A percentile compares a stretch with the other conserved stretches of the same genome.
Conservation (phyloP, 1,140 invertebrate genomes). For the Leptinotarsa lineolata region DNA sequence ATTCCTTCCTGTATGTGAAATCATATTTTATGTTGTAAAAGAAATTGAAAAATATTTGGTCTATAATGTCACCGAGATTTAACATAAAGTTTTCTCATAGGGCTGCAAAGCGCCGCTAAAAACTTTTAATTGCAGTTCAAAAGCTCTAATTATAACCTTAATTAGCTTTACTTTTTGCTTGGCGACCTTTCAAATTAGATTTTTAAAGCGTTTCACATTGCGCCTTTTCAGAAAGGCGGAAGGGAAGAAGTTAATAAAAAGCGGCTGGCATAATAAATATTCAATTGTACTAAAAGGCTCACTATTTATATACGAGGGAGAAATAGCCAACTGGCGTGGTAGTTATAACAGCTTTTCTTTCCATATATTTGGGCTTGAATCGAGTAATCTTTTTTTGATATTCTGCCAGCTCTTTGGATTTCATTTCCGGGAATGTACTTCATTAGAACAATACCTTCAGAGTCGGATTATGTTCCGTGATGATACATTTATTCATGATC, state of each 20-base stretch:
- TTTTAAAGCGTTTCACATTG: slow-evolving; percentile 11
- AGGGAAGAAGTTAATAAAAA: slow-evolving; percentile 3
- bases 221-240: slow-evolving; percentile 3
- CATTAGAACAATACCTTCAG: no score
- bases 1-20: background rate
- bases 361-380: no score
- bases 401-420: no score
- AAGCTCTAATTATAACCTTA: slow-evolving; percentile 20
- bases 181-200: slow-evolving; percentile 7
- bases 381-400: no score
- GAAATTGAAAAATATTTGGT: background rate
- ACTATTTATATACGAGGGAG: background rate
- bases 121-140: slow-evolving; percentile 14
- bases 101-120: background rate
- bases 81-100: background rate
- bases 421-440: no score
- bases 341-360: no score
- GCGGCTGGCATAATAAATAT: background rate
- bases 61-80: background rate
- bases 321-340: no score
- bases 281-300: background rate
- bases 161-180: slow-evolving; percentile 15
- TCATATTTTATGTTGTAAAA: background rate
- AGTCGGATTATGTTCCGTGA: no score
- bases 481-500: no score